Evolutionary conservation across 2,113 vertebrate species (phyloP), one percentile per base, ranked within the genome.

Genomic region (Rhea americana): DNA sequence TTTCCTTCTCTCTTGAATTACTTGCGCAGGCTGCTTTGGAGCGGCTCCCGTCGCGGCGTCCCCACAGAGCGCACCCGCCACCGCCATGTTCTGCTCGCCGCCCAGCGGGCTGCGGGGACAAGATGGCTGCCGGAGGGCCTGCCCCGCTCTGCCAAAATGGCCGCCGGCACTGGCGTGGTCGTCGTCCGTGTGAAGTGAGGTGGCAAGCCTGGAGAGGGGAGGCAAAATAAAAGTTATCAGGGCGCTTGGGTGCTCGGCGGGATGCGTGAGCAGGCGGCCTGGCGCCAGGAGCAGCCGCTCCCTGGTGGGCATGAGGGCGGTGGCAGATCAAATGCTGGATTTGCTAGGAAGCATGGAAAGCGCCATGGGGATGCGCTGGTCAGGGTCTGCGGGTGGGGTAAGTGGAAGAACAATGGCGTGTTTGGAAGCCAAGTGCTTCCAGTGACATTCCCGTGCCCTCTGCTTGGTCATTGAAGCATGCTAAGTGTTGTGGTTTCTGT

Each of bases 381-480:
- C 5, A 2, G 86, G 89, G 89, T 96, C 91, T 94, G 89, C 93
- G 91, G 94, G 96, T 82, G 84, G 92, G 84, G 81, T 45, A 67
- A 68, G 53, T 50, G 55, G 86, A 83, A 92, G 95, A 96, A 96
- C 96, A 96, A 96, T 96, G 89, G 66, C 48, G 91, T 1, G 0
- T 76, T 86, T 68, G 95, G 93, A 71, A 95, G 96, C 95, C 95
- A 96, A 96, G 92, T 73, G 82, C 85, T 95, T 95, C 50, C 93
- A 82, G 91, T 94, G 96, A 96, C 96, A 95, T 93, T 96, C 89
- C 89, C 7, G 53, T 96, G 95, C 95, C 92, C 95, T 94, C 92
- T 0, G 84, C 93, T 96, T 96, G 96, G 96, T 96, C 96, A 89
- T 1, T 94, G 96, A 93, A 87, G 93, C 96, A 96, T 96, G 93